Evolutionary conservation across 2,888 invertebrate genomes (phyloP), one percentile per base, ranked within the genome.

Genomic region (Creontiades dilutus): DNA sequence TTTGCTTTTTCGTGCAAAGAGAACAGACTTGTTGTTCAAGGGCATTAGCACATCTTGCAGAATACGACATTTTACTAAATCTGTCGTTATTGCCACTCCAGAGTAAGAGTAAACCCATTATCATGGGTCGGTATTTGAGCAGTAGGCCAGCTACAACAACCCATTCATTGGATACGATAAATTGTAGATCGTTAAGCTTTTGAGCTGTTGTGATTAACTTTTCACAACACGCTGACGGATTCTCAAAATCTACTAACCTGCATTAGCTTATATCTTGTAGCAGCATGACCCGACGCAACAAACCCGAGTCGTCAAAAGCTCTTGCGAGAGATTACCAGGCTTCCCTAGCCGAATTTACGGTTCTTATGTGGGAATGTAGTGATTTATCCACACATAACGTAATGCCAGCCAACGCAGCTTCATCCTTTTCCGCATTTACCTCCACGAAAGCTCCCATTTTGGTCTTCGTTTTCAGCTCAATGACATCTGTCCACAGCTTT

Each of bases 151-250:
- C 46, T 46, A 81, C 14, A 81, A 47, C 19, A 81, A 81, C n/a
- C 81, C 81, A 81, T 19, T 81, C 81, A 81, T 46, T 47, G 11
- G 81, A 46, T 11, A 81, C 81, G 12, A 46, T n/a, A n/a, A 81
- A 81, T 16, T 19, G 47, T n/a, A 46, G 46, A 16, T 81, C 81
- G n/a, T 81, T 81, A 5, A 81, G 19, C 47, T 81, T 81, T 19
- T 81, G 46, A 19, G 81, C 81, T 47, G 81, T 81, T 46, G 81
- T 81, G 47, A 81, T 81, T n/a, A 46, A 47, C 19, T 81, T 81
- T 46, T 81, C 47, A n/a, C 37, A 46, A n/a, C 47, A 81, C 5
- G 47, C 46, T 4, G 81, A 16, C n/a, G 81, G 46, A 7, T 46
- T 46, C 14, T 81, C 47, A 47, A 81, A 81, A 5, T 78, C 78